These are phyloP conservation scores for Drosophila algonquin DNA, from an alignment of 2,888 invertebrate species.

Conservation along the genomic window DNA sequence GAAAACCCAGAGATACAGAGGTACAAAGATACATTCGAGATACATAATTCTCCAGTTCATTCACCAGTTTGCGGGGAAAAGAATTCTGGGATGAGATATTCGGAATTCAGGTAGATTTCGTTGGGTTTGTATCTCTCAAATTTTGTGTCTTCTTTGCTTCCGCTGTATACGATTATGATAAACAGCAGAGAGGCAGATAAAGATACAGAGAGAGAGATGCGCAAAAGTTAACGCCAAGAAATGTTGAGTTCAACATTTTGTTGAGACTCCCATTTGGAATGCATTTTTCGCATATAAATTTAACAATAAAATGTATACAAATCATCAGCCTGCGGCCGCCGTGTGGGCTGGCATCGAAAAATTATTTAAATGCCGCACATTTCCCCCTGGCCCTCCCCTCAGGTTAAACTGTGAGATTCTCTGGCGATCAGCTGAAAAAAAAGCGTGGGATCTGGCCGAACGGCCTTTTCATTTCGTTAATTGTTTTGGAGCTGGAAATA, in stretches of 20 bases:
- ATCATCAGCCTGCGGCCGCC: conserved; percentile 49
- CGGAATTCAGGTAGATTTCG: conserved; percentile 62
- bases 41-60: conserved; percentile 55
- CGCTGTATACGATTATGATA: conserved; percentile 71
- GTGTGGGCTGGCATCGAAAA: conserved; percentile 66
- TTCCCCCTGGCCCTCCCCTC: conserved; percentile 52
- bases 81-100: neutral
- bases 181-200: conserved; percentile 26
- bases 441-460: conserved; percentile 65
- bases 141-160: conserved; percentile 43
- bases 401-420: neutral
- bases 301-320: conserved; percentile 66
- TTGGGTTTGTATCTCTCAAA: conserved; percentile 29
- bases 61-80: conserved; percentile 47
- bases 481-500: conserved; percentile 58
- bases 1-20: conserved; percentile 15
- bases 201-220: conserved; percentile 28
- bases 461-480: conserved; percentile 28
- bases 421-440: conserved; percentile 15
- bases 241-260: conserved; percentile 40
- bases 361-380: conserved; percentile 71
- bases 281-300: conserved; percentile 78
- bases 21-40: conserved; percentile 1
- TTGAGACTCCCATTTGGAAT: conserved; percentile 59
- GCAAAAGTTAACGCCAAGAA: conserved; percentile 57